These are phyloP conservation scores for Atta texana DNA, from an alignment of 1,140 invertebrate species.

Conservation along the genomic window DNA sequence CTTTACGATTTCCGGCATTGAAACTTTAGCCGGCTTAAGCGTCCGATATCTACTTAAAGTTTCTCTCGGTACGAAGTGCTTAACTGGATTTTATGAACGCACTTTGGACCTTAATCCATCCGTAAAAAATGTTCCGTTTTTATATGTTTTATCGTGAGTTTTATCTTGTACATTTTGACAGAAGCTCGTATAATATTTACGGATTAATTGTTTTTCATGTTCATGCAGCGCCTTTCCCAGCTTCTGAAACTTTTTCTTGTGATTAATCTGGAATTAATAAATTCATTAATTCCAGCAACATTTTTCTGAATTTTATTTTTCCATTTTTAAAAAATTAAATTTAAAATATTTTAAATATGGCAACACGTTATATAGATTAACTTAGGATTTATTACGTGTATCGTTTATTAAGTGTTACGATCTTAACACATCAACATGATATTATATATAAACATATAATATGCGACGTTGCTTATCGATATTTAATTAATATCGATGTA, in stretches of 20 bases:
- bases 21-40: constrained; percentile 23
- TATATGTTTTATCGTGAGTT: background rate
- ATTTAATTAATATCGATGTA: background rate
- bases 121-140: constrained; percentile 34
- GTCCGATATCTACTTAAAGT: constrained; percentile 50
- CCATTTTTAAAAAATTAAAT: background rate
- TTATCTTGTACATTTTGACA: background rate
- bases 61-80: constrained; percentile 26
- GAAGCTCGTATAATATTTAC: constrained; percentile 16
- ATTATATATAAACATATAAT: background rate
- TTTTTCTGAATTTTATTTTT: background rate
- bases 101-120: constrained; percentile 13
- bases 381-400: background rate
- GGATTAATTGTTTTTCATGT: constrained; percentile 23
- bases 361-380: background rate
- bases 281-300: background rate
- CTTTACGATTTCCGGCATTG: constrained; percentile 21
- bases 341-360: background rate
- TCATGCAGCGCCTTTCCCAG: constrained; percentile 31
- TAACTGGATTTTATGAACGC: constrained; percentile 29
- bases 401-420: background rate
- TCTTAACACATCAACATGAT: background rate
- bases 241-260: background rate
- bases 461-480: background rate
- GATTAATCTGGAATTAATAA: background rate